Percentiles rank a stretch among this genome's conserved stretches.
Conservation (phyloP, 1,140 invertebrate species). For the Fopius arisanus region DNA sequence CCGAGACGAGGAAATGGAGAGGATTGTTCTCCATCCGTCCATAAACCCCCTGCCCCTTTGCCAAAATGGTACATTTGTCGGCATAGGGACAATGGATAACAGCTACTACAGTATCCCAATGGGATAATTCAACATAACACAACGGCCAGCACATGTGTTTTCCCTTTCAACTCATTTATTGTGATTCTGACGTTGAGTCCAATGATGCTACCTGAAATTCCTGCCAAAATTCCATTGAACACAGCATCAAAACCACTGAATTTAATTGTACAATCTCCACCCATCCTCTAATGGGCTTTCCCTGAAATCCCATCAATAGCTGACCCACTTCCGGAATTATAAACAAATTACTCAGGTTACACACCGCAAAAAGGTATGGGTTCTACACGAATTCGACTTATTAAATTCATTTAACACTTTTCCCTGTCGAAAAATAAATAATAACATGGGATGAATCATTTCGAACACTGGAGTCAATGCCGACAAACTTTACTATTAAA, state of each 20-base stretch:
- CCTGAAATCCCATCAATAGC: no score
- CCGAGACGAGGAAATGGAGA: not conserved
- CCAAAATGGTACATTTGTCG: constrained; percentile 22
- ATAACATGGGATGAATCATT: no score
- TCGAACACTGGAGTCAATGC: no score
- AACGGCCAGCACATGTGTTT: not conserved
- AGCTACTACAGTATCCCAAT: constrained; percentile 16
- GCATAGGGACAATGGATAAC: constrained; percentile 21
- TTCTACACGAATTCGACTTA: no score
- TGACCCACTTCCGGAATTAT: no score
- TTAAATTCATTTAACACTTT: no score
- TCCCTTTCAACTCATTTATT: not conserved
- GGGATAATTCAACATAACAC: not conserved
- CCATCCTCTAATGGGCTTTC: not conserved
- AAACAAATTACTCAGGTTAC: no score
- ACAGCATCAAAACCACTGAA: not conserved
- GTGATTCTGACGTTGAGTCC: not conserved
- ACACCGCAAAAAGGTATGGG: no score
- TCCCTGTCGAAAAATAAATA: no score
- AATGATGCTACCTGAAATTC: not conserved
- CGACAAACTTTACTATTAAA: no score
- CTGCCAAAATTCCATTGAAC: not conserved
- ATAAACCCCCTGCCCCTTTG: not conserved
- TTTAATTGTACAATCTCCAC: not conserved
- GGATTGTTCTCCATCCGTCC: not conserved